phyloP scores from a whole-genome alignment of 2,797 vertebrate genomes.

The Propithecus deckenii region DNA sequence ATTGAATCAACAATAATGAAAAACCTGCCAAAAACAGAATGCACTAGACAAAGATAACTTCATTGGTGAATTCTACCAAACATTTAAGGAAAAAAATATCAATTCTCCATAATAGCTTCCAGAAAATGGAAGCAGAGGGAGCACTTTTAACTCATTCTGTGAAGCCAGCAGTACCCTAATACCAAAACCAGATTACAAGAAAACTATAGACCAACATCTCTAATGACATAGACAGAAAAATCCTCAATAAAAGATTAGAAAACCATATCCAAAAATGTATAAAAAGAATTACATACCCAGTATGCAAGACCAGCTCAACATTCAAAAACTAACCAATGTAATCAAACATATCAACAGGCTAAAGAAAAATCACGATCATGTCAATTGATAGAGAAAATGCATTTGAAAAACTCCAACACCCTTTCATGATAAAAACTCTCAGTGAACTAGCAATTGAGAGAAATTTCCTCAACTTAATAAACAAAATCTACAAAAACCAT shows the following conservation, averaged over 20 bases:
- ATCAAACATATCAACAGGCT: not conserved
- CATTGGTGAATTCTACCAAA: not conserved
- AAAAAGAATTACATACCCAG: not conserved
- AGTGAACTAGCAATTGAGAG: not conserved
- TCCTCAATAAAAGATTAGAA: not conserved
- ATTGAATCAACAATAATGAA: not conserved
- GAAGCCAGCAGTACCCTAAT: not conserved
- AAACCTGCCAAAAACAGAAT: not conserved
- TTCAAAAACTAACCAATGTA: not conserved
- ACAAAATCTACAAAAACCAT: not conserved
- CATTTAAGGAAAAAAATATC: not conserved
- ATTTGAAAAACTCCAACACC: not conserved
- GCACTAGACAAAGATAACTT: not conserved
- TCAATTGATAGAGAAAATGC: not conserved
- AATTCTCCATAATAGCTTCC: not conserved
- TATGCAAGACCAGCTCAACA: not conserved
- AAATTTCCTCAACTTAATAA: not conserved
- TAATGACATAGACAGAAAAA: not conserved
- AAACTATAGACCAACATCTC: not conserved
- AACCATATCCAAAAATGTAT: not conserved
- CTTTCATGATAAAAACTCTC: not conserved
- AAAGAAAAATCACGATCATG: not conserved
- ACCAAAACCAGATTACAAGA: constrained; percentile 2
- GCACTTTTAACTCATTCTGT: not conserved
- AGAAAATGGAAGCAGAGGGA: not conserved